Evolutionary conservation across 1,140 invertebrate species (phyloP).

Genomic region (Drosophila orosa): DNA sequence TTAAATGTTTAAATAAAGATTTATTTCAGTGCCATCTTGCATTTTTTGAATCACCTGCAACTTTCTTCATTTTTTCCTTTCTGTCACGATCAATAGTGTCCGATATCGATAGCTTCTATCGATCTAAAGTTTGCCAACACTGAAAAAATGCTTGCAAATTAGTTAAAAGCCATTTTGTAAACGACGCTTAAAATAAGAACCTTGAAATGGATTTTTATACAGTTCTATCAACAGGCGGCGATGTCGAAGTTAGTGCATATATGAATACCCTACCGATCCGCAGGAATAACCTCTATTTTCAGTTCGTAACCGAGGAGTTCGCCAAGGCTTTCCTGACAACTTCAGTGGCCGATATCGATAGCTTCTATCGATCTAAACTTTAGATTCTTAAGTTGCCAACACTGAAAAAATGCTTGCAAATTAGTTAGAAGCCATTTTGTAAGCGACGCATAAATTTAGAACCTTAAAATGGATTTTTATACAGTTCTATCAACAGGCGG

Average conservation of each 20-base stretch:
- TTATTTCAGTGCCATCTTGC: no score
- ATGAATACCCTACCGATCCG: not conserved
- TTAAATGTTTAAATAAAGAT: not conserved
- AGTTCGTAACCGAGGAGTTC: slow-evolving; percentile 30
- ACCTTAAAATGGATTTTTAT: slow-evolving; percentile 56
- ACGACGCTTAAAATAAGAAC: no score
- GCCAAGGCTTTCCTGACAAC: slow-evolving; percentile 28
- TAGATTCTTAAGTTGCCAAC: no score
- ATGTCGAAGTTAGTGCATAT: slow-evolving; percentile 18
- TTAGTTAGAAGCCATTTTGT: not conserved
- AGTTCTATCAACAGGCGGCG: slow-evolving; percentile 36
- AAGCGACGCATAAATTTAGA: not conserved
- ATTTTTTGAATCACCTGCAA: not conserved
- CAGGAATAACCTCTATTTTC: not conserved
- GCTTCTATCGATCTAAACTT: not conserved
- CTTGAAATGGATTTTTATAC: slow-evolving; percentile 60
- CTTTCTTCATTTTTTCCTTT: not conserved
- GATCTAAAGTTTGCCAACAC: slow-evolving; percentile 4
- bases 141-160: not conserved
- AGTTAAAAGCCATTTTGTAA: not conserved
- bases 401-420: not conserved
- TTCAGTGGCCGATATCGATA: not conserved
- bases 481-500: slow-evolving; percentile 39
- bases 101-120: not conserved
- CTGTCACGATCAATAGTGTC: not conserved